Percentiles rank a stretch among this genome's conserved stretches.
Evolutionary conservation across 2,113 vertebrate genomes (phyloP).

Genomic region (Patagioenas fasciata): DNA sequence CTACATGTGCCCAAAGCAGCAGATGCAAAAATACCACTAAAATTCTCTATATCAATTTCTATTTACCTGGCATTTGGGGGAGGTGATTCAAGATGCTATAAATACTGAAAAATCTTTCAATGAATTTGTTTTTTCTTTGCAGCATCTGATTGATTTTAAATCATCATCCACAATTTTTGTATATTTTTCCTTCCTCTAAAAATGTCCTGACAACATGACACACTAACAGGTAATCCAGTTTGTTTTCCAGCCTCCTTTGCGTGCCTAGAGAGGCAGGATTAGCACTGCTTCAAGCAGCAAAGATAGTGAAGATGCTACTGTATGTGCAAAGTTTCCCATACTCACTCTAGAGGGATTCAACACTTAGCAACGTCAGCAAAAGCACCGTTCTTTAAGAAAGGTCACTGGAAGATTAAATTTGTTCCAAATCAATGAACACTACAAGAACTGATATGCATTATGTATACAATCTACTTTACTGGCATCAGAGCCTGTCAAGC

Average conservation of each 20-base stretch:
- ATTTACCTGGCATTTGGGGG: not conserved
- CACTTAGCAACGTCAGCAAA: constrained; percentile 31
- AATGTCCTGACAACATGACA: not conserved
- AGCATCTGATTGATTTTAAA: not conserved
- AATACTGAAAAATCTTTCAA: not conserved
- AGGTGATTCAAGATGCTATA: not conserved
- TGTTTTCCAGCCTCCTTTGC: not conserved
- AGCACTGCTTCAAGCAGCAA: not conserved
- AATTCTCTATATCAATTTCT: not conserved
- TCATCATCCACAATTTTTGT: not conserved
- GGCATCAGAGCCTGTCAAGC: constrained; percentile 18
- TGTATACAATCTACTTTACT: constrained; percentile 49
- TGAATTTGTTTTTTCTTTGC: not conserved
- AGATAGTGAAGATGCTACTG: not conserved
- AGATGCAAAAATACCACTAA: not conserved
- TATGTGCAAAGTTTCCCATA: not conserved
- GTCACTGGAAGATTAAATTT: constrained; percentile 61
- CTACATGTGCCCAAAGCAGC: not conserved
- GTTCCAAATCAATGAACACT: constrained; percentile 37
- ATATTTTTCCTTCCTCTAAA: not conserved
- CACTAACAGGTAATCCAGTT: not conserved
- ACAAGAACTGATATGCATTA: constrained; percentile 54
- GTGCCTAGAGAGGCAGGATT: not conserved
- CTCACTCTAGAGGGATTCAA: not conserved
- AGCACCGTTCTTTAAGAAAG: constrained; percentile 20